Conservation (phyloP, 2,888 invertebrate genomes). For the Trissolcus japonicus region DNA sequence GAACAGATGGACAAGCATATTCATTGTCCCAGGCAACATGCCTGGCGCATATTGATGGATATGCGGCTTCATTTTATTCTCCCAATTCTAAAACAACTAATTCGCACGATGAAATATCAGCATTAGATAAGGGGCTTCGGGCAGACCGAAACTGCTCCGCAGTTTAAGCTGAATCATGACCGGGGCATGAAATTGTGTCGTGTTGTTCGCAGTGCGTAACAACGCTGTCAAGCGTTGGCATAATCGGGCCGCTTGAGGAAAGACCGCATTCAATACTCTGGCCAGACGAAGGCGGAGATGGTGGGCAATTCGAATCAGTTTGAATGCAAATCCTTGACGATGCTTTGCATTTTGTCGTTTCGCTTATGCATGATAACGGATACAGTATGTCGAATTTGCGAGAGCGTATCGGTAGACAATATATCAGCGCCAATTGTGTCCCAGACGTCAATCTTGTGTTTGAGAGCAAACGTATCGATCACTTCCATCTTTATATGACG, state of each 20-base stretch:
- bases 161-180: constrained; percentile 59
- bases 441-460: constrained; percentile 53
- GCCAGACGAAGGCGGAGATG: constrained; percentile 38
- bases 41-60: constrained; percentile 35
- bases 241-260: constrained; percentile 62
- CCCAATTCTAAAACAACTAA: constrained; percentile 49
- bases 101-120: constrained; percentile 46
- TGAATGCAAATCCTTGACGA: constrained; percentile 68
- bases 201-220: constrained; percentile 65
- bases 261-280: constrained; percentile 15
- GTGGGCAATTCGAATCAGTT: constrained; percentile 64
- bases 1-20: constrained; percentile 35
- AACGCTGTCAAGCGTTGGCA: constrained; percentile 64
- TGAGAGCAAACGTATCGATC: constrained; percentile 33
- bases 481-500: constrained; percentile 8
- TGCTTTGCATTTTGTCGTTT: constrained; percentile 69
- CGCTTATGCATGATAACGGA: constrained; percentile 58
- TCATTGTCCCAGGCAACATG: neutral
- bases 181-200: constrained; percentile 70
- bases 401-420: constrained; percentile 44
- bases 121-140: constrained; percentile 43
- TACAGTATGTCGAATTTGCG: constrained; percentile 35
- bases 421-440: constrained; percentile 47
- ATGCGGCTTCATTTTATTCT: constrained; percentile 52
- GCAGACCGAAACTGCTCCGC: constrained; percentile 9